Evolutionary conservation across 2,888 invertebrate species (phyloP).

Genomic region (Cyrtodaria siliqua): DNA sequence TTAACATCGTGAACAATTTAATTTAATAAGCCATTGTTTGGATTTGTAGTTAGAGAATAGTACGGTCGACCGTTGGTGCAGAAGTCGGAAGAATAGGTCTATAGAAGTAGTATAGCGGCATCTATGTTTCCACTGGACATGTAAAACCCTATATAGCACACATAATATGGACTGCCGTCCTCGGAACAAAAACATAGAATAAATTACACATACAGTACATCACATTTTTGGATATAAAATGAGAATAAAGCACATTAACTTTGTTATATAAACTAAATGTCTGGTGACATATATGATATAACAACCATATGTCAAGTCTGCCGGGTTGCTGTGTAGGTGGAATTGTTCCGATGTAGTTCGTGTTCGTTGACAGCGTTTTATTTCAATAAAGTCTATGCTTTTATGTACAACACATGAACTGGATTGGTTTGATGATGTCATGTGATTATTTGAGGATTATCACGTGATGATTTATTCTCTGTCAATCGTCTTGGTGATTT

Average conservation of each 20-base stretch:
- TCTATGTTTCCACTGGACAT: too few species aligned
- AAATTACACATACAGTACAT: background rate
- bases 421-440: slow-evolving; percentile 21
- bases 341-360: background rate
- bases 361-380: background rate
- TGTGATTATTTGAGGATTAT: slow-evolving; percentile 12
- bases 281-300: too few species aligned
- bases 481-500: slow-evolving; percentile 67
- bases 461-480: slow-evolving; percentile 56
- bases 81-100: too few species aligned
- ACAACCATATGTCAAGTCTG: too few species aligned
- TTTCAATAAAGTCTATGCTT: background rate
- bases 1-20: too few species aligned
- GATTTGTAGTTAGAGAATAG: too few species aligned
- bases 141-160: background rate
- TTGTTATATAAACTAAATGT: background rate
- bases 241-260: background rate
- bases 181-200: background rate
- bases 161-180: background rate
- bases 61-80: too few species aligned
- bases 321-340: too few species aligned
- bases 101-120: too few species aligned
- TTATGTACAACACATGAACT: slow-evolving; percentile 1
- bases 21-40: too few species aligned
- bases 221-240: slow-evolving; percentile 1